Conservation (phyloP, 2,113 vertebrate genomes). For the Saimiri boliviensis region DNA sequence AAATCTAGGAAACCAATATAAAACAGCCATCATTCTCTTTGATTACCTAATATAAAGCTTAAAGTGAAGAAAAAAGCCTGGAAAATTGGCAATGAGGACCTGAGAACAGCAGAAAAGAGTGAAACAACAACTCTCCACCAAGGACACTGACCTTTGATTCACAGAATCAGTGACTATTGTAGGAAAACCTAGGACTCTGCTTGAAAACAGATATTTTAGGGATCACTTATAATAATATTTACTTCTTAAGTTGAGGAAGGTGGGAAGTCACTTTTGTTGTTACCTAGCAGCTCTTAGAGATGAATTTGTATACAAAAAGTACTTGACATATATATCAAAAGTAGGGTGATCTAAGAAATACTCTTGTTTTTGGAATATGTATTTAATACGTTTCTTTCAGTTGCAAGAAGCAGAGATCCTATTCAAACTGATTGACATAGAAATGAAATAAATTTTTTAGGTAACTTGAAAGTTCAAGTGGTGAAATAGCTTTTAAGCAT, state of each 20-base stretch:
- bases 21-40: background rate
- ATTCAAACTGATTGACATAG: background rate
- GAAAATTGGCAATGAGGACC: background rate
- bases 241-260: background rate
- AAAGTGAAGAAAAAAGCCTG: background rate
- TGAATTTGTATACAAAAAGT: background rate
- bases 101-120: background rate
- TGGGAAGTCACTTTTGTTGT: background rate
- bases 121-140: background rate
- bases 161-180: background rate
- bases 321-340: background rate
- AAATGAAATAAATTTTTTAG: constrained; percentile 19
- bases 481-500: background rate
- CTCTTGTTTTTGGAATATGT: background rate
- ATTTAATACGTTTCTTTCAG: constrained; percentile 24
- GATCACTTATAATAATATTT: background rate
- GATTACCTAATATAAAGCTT: background rate
- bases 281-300: constrained; percentile 34
- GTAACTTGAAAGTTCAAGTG: background rate
- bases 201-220: background rate
- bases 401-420: background rate
- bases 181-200: background rate
- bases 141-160: background rate
- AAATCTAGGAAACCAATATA: background rate
- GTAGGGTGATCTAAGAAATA: background rate